Percentiles rank a stretch among this genome's conserved stretches.
Evolutionary conservation across 2,797 vertebrate genomes (phyloP).

Genomic region (Coccyzus lansbergi): DNA sequence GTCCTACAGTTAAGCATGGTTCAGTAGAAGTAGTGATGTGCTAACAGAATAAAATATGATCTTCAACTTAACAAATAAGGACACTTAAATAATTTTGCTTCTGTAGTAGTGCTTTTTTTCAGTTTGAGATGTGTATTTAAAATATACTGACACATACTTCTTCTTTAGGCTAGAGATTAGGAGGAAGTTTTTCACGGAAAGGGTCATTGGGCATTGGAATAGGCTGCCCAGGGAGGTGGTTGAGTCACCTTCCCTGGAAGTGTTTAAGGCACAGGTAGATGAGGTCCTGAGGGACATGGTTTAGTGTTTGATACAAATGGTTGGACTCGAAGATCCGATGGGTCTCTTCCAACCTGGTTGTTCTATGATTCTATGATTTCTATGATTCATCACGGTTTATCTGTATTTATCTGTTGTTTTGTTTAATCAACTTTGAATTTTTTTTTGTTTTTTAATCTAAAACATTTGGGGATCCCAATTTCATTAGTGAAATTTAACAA

Average conservation of each 20-base stretch:
- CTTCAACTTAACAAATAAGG: not conserved
- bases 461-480: not conserved
- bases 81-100: not conserved
- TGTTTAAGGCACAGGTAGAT: too few relatives aligned
- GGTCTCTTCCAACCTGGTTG: too few relatives aligned
- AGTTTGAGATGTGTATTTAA: not conserved
- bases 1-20: rapidly evolving
- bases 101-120: not conserved
- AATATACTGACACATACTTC: not conserved
- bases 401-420: not conserved
- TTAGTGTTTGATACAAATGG: too few relatives aligned
- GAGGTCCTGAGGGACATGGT: too few relatives aligned
- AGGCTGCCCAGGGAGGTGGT: too few relatives aligned
- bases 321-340: too few relatives aligned
- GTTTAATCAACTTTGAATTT: not conserved
- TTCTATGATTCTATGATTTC: too few relatives aligned
- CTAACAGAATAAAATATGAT: not conserved
- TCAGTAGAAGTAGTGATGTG: not conserved
- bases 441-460: not conserved
- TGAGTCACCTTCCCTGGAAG: too few relatives aligned
- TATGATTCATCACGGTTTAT: not conserved
- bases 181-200: too few relatives aligned
- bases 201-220: too few relatives aligned
- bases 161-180: too few relatives aligned
- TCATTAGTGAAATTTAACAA: not conserved